Conservation (phyloP, 2,888 invertebrate species). For the Phrixothrix hirtus region DNA sequence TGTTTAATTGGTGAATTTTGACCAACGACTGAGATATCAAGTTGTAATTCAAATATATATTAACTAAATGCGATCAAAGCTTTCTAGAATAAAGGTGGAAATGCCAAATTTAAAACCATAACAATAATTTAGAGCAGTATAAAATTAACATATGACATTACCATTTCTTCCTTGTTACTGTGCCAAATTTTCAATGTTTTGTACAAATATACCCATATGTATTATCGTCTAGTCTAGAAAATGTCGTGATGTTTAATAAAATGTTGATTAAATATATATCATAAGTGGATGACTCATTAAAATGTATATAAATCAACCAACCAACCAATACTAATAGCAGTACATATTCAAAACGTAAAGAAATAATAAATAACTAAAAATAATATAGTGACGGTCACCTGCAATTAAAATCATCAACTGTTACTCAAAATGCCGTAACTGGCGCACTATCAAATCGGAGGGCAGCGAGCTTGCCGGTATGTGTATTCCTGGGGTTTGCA, state of each 20-base stretch:
- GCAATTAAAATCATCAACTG: too few species aligned
- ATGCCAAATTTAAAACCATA: background rate
- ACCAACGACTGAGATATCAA: too few species aligned
- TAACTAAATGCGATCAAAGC: background rate
- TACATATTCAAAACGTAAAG: too few species aligned
- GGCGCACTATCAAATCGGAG: slow-evolving; percentile 21
- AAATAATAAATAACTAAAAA: background rate
- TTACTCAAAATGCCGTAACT: slow-evolving; percentile 24
- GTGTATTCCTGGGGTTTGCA: slow-evolving; percentile 36
- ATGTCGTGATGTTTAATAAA: background rate
- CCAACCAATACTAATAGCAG: too few species aligned
- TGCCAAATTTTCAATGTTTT: background rate
- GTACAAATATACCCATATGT: background rate
- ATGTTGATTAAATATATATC: too few species aligned
- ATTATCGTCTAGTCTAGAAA: background rate
- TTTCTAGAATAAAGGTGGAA: background rate
- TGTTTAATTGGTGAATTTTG: too few species aligned
- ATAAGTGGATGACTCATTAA: too few species aligned
- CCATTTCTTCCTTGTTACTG: background rate
- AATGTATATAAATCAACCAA: too few species aligned
- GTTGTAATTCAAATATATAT: too few species aligned
- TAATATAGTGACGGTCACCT: background rate
- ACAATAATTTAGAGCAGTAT: background rate
- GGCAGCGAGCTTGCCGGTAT: slow-evolving; percentile 34
- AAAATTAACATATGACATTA: background rate